Evolutionary conservation across 2,888 invertebrate species (phyloP), one percentile per base, ranked within the genome.

Genomic region (Agrotis ipsilon): DNA sequence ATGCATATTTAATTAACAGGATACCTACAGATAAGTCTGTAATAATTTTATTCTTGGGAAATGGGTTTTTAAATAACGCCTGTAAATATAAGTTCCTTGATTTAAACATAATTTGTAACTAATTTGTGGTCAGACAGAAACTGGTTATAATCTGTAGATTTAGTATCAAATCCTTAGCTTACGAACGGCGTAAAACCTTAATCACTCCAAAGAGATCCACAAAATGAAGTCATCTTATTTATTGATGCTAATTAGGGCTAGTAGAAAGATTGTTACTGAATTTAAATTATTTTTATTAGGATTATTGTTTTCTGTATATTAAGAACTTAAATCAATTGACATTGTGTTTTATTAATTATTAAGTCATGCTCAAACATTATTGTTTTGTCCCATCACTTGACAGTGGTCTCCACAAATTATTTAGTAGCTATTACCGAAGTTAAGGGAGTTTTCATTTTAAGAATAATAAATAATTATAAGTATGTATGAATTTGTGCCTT

Each of bases 301-400:
- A 91, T 89, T 90, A 92, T 90, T 91, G 92, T 95, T 92, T 94
- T 95, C 92, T 95, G 94, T 95, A 94, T 95, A 94, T 94, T 94
- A 92, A 92, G 92, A 85, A 89, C 92, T 90, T 88, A 86, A 91
- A 93, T 92, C 91, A 88, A 88, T 91, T 93, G 89, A 93, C 84
- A 90, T 83, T 92, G 83, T 91, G 89, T 93, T 89, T 91, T 92
- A 90, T 90, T 81, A 79, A 89, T 91, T 92, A 91, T 91, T 92
- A 91, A 90, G 90, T 88, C 86, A 92, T 93, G 94, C 94, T 94
- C 94, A 94, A 94, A 92, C 87, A 86, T 88, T 86, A 85, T 87
- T 87, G 87, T 89, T 87, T 86, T 87, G 85, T 87, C 82, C 82
- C 80, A 82, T 75, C 78, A 76, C 85, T 80, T 82, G 84, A 86